Evolutionary conservation across 2,113 vertebrate species (phyloP).

Genomic region (Delphinus delphis): DNA sequence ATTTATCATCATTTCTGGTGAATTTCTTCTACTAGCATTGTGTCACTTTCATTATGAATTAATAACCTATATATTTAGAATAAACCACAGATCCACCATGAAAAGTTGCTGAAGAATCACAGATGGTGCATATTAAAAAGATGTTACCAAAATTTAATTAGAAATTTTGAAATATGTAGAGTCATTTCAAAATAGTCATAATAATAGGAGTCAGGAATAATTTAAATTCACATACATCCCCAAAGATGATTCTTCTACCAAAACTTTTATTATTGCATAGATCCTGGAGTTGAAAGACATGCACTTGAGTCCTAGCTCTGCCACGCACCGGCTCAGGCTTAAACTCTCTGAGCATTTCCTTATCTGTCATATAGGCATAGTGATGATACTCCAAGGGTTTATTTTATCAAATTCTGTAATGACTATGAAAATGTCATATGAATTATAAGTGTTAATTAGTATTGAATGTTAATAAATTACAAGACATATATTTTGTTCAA

Average conservation of each 20-base stretch:
- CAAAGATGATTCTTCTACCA: not conserved
- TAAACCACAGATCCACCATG: not conserved
- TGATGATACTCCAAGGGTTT: not conserved
- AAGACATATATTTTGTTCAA: not conserved
- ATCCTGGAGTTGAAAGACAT: not conserved
- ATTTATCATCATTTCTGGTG: not conserved
- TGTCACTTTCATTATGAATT: not conserved
- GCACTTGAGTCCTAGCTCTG: not conserved
- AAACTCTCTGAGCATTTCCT: not conserved
- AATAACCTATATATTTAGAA: not conserved
- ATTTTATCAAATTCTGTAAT: not conserved
- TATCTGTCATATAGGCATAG: not conserved
- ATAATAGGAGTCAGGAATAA: not conserved
- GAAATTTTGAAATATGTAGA: not conserved
- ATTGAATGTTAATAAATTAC: not conserved
- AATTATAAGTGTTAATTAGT: not conserved
- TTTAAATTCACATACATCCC: not conserved
- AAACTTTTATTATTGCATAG: not conserved
- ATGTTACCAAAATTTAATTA: not conserved
- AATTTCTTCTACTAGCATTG: not conserved
- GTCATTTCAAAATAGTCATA: not conserved
- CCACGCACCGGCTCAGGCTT: not conserved
- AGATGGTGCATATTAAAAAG: not conserved
- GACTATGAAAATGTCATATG: not conserved
- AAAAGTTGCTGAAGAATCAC: not conserved